A percentile compares a stretch with the other conserved stretches of the same genome.
phyloP scores from a whole-genome alignment of 2,888 invertebrate species.

The Heteromurus nitidus region DNA sequence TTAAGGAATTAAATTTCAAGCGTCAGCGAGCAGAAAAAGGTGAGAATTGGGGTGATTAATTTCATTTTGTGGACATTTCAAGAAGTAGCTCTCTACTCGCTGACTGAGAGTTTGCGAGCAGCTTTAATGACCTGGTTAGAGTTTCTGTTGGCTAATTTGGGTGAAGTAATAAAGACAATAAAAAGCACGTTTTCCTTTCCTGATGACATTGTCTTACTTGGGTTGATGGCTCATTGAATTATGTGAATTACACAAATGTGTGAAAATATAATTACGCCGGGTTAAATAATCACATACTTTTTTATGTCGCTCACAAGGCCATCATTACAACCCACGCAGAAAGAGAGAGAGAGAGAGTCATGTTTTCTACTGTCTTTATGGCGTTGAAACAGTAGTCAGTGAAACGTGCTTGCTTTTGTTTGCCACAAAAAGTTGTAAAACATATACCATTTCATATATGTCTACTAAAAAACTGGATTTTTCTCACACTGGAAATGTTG shows the following conservation, averaged over 20 bases:
- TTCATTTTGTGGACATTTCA: not conserved
- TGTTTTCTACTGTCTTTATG: too few relatives aligned
- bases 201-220: too few relatives aligned
- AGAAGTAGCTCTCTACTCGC: not conserved
- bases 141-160: slow-evolving; percentile 40
- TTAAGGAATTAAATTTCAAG: not conserved
- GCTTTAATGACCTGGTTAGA: not conserved
- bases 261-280: too few relatives aligned
- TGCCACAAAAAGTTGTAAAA: slow-evolving; percentile 1
- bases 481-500: slow-evolving; percentile 35
- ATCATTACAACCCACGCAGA: too few relatives aligned
- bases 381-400: too few relatives aligned
- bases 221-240: too few relatives aligned
- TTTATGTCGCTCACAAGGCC: too few relatives aligned
- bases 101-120: not conserved
- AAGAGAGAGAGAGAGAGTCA: too few relatives aligned
- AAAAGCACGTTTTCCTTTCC: slow-evolving; percentile 42
- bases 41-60: not conserved
- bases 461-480: too few relatives aligned
- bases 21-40: not conserved
- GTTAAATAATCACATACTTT: too few relatives aligned
- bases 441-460: too few relatives aligned
- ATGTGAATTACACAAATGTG: too few relatives aligned
- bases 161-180: slow-evolving; percentile 29
- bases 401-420: not conserved